Percentiles rank a stretch among this genome's conserved stretches.
Evolutionary conservation across 2,888 invertebrate species (phyloP).

Genomic region (Thysanoteuthis rhombus): DNA sequence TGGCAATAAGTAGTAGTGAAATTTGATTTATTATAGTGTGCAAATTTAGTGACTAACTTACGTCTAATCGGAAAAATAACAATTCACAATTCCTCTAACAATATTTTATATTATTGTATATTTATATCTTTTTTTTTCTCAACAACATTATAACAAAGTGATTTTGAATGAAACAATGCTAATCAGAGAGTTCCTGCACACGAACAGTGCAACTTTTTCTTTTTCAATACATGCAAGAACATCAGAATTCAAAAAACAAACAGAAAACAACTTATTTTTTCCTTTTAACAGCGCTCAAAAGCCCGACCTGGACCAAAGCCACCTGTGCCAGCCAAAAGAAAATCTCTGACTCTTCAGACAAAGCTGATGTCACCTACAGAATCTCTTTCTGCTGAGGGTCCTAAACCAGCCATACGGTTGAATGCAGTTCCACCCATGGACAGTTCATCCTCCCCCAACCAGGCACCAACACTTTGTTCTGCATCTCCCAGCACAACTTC

Average conservation of each 20-base stretch:
- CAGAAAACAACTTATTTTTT: background rate
- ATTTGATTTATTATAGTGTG: too few species aligned
- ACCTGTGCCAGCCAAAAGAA: constrained; percentile 1
- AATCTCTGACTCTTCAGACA: constrained; percentile 12
- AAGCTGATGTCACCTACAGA: background rate
- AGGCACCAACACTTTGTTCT: background rate
- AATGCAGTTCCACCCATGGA: background rate
- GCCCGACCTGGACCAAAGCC: background rate
- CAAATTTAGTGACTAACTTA: too few species aligned
- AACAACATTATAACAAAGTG: too few species aligned
- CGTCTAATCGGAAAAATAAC: too few species aligned
- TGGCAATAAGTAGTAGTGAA: too few species aligned
- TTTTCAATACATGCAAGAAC: background rate
- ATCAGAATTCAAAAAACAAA: background rate
- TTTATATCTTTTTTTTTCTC: too few species aligned
- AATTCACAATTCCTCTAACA: too few species aligned
- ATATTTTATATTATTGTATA: too few species aligned
- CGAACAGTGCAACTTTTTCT: too few species aligned
- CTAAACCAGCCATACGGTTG: background rate
- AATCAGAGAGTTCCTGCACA: too few species aligned
- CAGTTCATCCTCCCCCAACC: background rate
- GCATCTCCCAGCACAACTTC: background rate
- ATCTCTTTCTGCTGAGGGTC: too few species aligned
- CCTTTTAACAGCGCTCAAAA: background rate
- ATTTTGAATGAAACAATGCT: too few species aligned